phyloP scores from a whole-genome alignment of 2,797 vertebrate species.

The Esox masquinongy region DNA sequence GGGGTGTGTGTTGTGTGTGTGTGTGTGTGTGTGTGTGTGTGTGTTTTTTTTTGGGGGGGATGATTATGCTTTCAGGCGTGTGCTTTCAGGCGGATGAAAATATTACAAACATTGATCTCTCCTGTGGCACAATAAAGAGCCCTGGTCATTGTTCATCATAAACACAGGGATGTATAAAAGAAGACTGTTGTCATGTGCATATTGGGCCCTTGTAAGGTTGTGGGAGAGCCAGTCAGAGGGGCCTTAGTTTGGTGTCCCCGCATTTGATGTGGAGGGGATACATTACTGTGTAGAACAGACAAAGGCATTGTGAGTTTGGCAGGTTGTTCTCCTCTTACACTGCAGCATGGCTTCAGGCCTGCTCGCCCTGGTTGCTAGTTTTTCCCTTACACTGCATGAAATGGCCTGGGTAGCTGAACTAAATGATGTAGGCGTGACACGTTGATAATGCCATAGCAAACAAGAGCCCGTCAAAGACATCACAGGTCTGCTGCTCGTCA shows the following conservation, averaged over 20 bases:
- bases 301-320: no score
- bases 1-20: background rate
- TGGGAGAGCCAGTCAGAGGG: background rate
- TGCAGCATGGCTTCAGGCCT: no score
- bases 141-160: background rate
- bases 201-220: background rate
- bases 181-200: background rate
- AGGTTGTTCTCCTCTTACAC: no score
- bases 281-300: no score
- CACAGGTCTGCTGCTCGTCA: no score
- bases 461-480: no score
- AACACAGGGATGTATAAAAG: background rate
- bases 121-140: background rate
- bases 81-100: background rate
- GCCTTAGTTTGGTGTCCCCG: background rate
- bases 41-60: slow-evolving; percentile 16
- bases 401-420: no score
- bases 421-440: no score
- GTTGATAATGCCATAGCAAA: no score
- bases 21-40: background rate
- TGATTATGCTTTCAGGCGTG: background rate
- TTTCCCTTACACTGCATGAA: no score
- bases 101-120: background rate
- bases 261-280: no score
- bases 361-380: no score